These are phyloP conservation scores for Herpailurus yagouaroundi DNA, from an alignment of 2,113 vertebrate species.

Conservation along the genomic window DNA sequence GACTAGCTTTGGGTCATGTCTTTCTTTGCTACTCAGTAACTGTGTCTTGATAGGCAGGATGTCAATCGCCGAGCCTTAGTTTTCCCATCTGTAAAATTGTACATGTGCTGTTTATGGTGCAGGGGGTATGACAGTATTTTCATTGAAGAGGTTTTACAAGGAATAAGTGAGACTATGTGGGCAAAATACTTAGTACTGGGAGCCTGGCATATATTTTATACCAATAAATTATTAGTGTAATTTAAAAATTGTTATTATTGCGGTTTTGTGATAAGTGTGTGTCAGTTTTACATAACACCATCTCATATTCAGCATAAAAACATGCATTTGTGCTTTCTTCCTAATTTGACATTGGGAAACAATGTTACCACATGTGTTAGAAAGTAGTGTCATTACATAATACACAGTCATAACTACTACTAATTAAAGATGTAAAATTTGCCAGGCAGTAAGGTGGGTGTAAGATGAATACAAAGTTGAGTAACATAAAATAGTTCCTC, in stretches of 20 bases:
- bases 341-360: neutral
- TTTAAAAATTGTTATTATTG: neutral
- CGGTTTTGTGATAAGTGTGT: neutral
- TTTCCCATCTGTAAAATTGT: neutral
- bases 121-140: neutral
- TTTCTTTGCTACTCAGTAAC: neutral
- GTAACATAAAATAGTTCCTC: neutral
- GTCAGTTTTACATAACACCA: neutral
- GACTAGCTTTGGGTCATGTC: neutral
- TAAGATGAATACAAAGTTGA: neutral
- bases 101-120: rapidly evolving
- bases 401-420: neutral
- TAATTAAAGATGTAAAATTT: neutral
- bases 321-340: neutral
- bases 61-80: neutral
- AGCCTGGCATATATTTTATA: neutral
- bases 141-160: neutral
- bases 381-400: neutral
- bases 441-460: neutral
- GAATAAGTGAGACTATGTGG: neutral
- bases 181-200: neutral
- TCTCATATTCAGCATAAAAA: neutral
- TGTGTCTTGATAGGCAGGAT: neutral
- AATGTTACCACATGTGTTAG: neutral
- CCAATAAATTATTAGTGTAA: too few relatives aligned